These are phyloP conservation scores for Apodemia hepburni DNA, from an alignment of 2,888 invertebrate genomes.

Conservation along the genomic window DNA sequence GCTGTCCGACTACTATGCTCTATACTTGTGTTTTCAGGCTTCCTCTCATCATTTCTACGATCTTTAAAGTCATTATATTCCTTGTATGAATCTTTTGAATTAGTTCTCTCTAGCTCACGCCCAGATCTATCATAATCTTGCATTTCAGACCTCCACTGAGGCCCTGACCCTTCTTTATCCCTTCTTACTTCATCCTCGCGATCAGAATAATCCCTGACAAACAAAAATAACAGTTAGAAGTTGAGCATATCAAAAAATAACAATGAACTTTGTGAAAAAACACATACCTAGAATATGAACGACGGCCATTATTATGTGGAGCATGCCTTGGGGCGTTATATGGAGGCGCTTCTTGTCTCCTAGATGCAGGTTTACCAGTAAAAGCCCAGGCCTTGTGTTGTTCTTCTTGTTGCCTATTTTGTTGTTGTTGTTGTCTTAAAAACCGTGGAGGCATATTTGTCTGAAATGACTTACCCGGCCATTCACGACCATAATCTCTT, in stretches of 20 bases:
- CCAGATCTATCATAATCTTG: constrained; percentile 69
- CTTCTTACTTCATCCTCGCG: constrained; percentile 70
- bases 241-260: constrained; percentile 6
- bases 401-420: constrained; percentile 72
- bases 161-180: constrained; percentile 65
- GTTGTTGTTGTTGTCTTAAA: constrained; percentile 89
- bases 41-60: constrained; percentile 73
- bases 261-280: constrained; percentile 14
- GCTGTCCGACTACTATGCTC: constrained; percentile 64
- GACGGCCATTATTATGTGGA: constrained; percentile 63
- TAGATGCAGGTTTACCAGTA: constrained; percentile 56
- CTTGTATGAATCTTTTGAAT: constrained; percentile 74
- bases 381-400: constrained; percentile 70
- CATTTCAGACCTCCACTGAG: constrained; percentile 74
- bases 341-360: constrained; percentile 60
- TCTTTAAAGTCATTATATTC: constrained; percentile 72
- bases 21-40: constrained; percentile 51
- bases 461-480: constrained; percentile 83
- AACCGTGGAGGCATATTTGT: constrained; percentile 93
- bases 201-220: constrained; percentile 69
- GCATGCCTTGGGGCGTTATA: constrained; percentile 65
- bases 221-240: constrained; percentile 24
- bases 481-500: constrained; percentile 36
- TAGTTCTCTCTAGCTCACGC: constrained; percentile 67
- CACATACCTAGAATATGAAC: constrained; percentile 66